Percentiles rank a stretch among this genome's conserved stretches.
These are phyloP conservation scores for Galeopsomyia nigrocyanea DNA, from an alignment of 2,888 invertebrate genomes.

Conservation along the genomic window DNA sequence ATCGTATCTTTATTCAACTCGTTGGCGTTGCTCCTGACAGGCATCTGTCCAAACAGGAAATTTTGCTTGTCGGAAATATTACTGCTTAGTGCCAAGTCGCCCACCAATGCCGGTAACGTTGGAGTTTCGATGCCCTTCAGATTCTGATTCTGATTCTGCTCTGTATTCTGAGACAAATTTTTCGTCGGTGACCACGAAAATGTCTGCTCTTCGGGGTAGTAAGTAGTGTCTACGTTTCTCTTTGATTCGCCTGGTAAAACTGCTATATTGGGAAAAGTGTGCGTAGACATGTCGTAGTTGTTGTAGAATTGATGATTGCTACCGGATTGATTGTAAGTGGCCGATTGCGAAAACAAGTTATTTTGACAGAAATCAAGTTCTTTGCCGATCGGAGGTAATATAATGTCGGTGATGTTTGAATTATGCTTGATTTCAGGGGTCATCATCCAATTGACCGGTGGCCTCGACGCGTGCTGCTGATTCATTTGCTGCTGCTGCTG, in stretches of 20 bases:
- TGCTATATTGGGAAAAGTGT: slow-evolving; percentile 63
- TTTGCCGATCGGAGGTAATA: slow-evolving; percentile 69
- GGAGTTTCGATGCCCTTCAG: slow-evolving; percentile 66
- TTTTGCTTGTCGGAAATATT: slow-evolving; percentile 64
- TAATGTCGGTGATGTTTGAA: slow-evolving; percentile 67
- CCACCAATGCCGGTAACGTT: slow-evolving; percentile 74
- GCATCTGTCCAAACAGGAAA: slow-evolving; percentile 61
- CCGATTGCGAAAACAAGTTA: slow-evolving; percentile 63
- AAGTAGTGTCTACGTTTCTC: slow-evolving; percentile 54
- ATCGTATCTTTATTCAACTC: slow-evolving; percentile 56
- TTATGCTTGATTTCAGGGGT: slow-evolving; percentile 70
- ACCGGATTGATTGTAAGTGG: slow-evolving; percentile 62
- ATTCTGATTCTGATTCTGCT: slow-evolving; percentile 57
- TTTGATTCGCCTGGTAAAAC: slow-evolving; percentile 62
- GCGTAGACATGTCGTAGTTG: slow-evolving; percentile 63
- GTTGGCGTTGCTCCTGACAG: slow-evolving; percentile 50
- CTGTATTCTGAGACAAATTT: slow-evolving; percentile 67
- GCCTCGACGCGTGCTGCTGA: slow-evolving; percentile 64
- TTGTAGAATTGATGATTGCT: slow-evolving; percentile 66
- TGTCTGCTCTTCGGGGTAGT: slow-evolving; percentile 69
- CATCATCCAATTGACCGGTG: slow-evolving; percentile 77
- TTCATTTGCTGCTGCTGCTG: slow-evolving; percentile 62
- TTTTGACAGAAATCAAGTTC: slow-evolving; percentile 67
- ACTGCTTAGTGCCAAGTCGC: slow-evolving; percentile 73
- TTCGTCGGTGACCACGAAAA: slow-evolving; percentile 74